Percentiles rank a stretch among this genome's conserved stretches.
Evolutionary conservation across 1,140 invertebrate genomes (phyloP).

Genomic region (Zaprionus lachaisei): DNA sequence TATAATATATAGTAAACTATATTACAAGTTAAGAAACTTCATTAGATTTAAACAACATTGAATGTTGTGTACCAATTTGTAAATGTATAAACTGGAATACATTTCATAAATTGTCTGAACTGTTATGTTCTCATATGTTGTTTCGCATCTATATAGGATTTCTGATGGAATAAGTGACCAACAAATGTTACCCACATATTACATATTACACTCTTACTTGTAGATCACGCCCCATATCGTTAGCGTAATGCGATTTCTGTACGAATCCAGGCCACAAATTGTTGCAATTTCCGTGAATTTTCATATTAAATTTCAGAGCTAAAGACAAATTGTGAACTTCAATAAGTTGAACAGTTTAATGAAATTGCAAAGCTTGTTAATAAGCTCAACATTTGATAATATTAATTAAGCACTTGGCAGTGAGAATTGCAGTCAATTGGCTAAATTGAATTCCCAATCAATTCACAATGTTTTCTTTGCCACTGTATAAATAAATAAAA

Average conservation of each 20-base stretch:
- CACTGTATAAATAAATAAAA: neutral
- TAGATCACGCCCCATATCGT: neutral
- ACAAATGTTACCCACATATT: no score
- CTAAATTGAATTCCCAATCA: conserved; percentile 30
- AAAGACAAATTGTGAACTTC: neutral
- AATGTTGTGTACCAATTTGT: no score
- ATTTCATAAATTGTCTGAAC: no score
- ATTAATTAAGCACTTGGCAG: conserved; percentile 15
- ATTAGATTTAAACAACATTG: no score
- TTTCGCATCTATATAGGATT: no score
- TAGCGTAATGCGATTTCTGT: neutral
- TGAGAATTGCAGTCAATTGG: conserved; percentile 27
- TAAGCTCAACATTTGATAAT: conserved; percentile 18
- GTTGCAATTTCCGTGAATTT: neutral
- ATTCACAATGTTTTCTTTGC: conserved; percentile 17
- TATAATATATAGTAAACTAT: no score
- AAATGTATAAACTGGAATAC: no score
- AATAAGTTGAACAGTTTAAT: neutral
- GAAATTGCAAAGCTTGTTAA: neutral
- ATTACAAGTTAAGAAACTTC: no score
- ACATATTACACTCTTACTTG: no score
- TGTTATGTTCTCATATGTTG: no score
- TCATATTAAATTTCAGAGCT: neutral
- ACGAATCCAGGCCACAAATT: neutral
- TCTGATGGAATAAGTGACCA: no score